These are phyloP conservation scores for Leptoclinus maculatus DNA, from an alignment of 2,797 vertebrate species.

Conservation along the genomic window DNA sequence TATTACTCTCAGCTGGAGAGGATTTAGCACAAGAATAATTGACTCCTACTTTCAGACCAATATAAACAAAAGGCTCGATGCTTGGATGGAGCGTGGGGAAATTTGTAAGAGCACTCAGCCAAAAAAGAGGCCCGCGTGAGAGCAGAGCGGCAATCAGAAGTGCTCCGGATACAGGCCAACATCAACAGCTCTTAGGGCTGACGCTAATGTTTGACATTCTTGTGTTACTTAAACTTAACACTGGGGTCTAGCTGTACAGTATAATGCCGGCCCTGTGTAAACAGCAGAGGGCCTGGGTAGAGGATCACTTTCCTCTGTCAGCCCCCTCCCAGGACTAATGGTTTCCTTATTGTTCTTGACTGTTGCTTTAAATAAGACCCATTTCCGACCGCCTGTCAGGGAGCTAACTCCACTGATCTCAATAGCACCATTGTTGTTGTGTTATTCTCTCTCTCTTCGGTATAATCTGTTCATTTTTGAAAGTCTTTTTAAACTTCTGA, in stretches of 20 bases:
- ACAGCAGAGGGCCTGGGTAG: slow-evolving; percentile 62
- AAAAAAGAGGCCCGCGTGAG: slow-evolving; percentile 74
- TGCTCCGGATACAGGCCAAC: slow-evolving; percentile 81
- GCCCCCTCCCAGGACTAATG: slow-evolving; percentile 73
- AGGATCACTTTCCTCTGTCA: slow-evolving; percentile 78
- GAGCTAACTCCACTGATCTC: slow-evolving; percentile 49
- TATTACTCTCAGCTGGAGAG: slow-evolving; percentile 80
- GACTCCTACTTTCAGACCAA: slow-evolving; percentile 78
- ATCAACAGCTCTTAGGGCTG: slow-evolving; percentile 82
- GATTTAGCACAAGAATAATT: slow-evolving; percentile 83
- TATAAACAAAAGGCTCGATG: slow-evolving; percentile 78
- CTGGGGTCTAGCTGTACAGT: slow-evolving; percentile 73
- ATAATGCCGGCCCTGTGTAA: slow-evolving; percentile 75
- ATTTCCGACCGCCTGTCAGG: slow-evolving; percentile 49
- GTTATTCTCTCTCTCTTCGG: slow-evolving; percentile 39
- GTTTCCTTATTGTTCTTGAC: slow-evolving; percentile 76
- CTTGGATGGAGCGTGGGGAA: slow-evolving; percentile 76
- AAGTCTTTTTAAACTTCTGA: slow-evolving; percentile 31
- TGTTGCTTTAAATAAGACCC: slow-evolving; percentile 65
- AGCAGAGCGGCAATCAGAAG: slow-evolving; percentile 79
- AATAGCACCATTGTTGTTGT: slow-evolving; percentile 60
- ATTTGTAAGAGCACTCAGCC: slow-evolving; percentile 79
- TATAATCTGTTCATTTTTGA: slow-evolving; percentile 35
- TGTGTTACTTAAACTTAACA: slow-evolving; percentile 83
- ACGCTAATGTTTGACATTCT: slow-evolving; percentile 84